Base-by-base conservation (phyloP, 2,113 vertebrate species). In the Drymodes brunneopygia region DNA sequence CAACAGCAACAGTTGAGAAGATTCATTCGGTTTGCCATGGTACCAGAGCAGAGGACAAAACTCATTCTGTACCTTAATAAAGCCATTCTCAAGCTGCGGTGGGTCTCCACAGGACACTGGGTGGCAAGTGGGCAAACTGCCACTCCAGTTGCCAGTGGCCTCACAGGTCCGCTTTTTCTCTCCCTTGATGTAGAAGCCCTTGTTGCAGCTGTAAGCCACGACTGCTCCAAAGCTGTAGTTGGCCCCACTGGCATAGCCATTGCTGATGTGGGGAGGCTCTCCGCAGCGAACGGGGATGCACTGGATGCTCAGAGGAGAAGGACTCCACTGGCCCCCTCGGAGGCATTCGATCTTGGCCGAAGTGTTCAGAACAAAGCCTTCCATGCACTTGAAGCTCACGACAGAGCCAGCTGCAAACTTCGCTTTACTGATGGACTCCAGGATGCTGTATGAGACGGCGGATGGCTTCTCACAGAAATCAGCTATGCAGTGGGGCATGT, bases 181-280 rank as follows among this genome's bases (percentile, higher is more conserved):
- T 47, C 99, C 99, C 93, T 99, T 98, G 94, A 99, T 99, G 79
- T 99, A 96, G 97, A 98, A 99, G 0, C 99, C 99, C 36, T 98
- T 98, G 93, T 98, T 98, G 95, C 99, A 99, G 97, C 99, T 99
- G 56, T 99, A 99, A 22, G 99, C 99, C 91, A 99, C 98, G 86
- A 99, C 86, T 6, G 99, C 99, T 71, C 99, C 99, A 56, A 99
- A 99, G 85, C 98, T 99, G 96, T 99, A 99, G 97, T 99, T 99
- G 25, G 97, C 96, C 15, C 99, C 99, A 28, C 98, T 99, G 4
- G 99, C 98, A 22, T 99, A 99, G 57, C 99, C 99, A 38, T 98
- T 98, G 74, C 94, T 97, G 20, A 99, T 98, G 84, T 80, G 92
- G 4, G 98, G 97, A 2, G 99, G 99, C 88, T 98, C 98, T 94